Base-by-base conservation (phyloP, 2,888 invertebrate species). In the Idaea dimidiata region DNA sequence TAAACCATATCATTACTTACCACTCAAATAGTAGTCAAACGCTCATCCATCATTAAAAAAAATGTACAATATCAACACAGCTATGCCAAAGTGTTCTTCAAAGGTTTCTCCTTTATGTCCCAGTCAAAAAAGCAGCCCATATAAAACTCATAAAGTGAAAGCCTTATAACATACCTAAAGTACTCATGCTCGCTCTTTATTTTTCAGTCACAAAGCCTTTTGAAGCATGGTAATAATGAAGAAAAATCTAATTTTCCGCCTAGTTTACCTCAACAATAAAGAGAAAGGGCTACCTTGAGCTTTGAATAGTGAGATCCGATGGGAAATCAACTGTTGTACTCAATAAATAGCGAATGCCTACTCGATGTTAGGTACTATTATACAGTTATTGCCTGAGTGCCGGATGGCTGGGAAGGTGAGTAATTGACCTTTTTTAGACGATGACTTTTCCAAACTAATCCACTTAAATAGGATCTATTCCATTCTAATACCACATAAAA, bases 341-440 rank as follows among this genome's bases (percentile, higher is more conserved):
- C 74, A 76, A 75, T 75, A 77, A 77, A 75, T 76, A 72, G 70
- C 61, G 69, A 73, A 75, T 71, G 71, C 67, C 65, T 64, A 56
- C 31, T 59, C 8, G 55, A 54, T 33, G 16, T 18, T 10, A 58
- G 60, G 66, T 68, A 65, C 64, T 67, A 62, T 67, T 70, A 63
- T 31, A 16, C 57, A 43, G 58, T 59, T 59, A 43, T 43, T 43
- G 43, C 24, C 24, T 24, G 24, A 5, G 3, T 5, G 43, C 43
- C 14, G 14, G 43, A 43, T 43, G 43, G 10, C 43, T 43, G 43
- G 43, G 10, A 14, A 43, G 43, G 14, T 43, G 43, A 43, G 43
- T 43, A 3, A 43, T 43, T 0, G 43, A 1, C 24, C 24, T 3
- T 24, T 3, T 24, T 24, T 24, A 24, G 24, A 24, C 24, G 24